These are phyloP conservation scores for Napeogenes inachia DNA, from an alignment of 2,888 invertebrate genomes.

Conservation along the genomic window DNA sequence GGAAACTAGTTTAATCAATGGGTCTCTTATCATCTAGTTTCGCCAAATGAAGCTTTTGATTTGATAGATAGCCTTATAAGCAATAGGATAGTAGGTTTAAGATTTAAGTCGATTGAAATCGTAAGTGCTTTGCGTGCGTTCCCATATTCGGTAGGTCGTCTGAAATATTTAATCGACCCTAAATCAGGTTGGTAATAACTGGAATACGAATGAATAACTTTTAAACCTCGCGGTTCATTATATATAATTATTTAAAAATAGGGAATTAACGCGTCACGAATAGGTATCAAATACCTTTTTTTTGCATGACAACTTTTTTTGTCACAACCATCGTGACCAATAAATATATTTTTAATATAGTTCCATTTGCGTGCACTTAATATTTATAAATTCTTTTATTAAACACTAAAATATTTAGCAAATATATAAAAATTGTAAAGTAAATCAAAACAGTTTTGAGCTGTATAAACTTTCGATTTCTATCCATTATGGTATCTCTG, in stretches of 20 bases:
- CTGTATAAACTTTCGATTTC: conserved; percentile 27
- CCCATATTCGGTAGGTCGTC: conserved; percentile 43
- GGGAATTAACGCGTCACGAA: too few species aligned
- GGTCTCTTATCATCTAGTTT: not conserved
- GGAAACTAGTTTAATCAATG: conserved; percentile 9
- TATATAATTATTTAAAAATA: too few species aligned
- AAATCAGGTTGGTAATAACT: conserved; percentile 3
- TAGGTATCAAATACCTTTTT: too few species aligned
- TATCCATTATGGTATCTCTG: conserved; percentile 24
- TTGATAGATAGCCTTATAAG: conserved; percentile 67
- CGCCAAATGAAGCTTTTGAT: conserved; percentile 51
- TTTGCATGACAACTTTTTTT: too few species aligned
- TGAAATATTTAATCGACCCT: not conserved
- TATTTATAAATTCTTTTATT: too few species aligned
- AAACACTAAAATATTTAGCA: too few species aligned
- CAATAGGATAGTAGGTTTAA: conserved; percentile 59
- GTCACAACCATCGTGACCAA: too few species aligned
- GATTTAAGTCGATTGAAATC: conserved; percentile 68
- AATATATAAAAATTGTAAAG: not conserved
- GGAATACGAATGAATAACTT: too few species aligned
- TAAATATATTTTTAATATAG: too few species aligned
- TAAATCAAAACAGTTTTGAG: not conserved
- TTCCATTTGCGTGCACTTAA: too few species aligned
- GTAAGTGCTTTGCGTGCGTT: conserved; percentile 53
- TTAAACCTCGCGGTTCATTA: too few species aligned